Conservation (phyloP, 2,888 invertebrate species). For the Aleiodes testaceus region DNA sequence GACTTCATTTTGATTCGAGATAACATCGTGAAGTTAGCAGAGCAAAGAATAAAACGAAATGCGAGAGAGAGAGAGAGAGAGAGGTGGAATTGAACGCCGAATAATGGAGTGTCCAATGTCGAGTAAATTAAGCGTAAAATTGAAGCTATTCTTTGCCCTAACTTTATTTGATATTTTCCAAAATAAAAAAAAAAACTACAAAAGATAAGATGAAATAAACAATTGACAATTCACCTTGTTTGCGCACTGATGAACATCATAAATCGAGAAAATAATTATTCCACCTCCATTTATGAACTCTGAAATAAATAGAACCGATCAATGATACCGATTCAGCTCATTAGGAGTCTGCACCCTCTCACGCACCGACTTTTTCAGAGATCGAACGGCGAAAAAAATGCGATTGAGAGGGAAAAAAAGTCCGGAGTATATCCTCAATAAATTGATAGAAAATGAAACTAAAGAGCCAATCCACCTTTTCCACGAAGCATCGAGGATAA, state of each 20-base stretch:
- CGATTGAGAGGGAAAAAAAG: neutral
- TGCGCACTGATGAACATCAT: slow-evolving; percentile 8
- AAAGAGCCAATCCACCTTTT: slow-evolving; percentile 27
- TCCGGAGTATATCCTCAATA: neutral
- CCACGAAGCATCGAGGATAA: slow-evolving; percentile 37
- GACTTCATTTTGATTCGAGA: no score
- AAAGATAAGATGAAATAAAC: slow-evolving; percentile 17
- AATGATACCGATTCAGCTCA: slow-evolving; percentile 37
- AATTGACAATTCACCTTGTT: slow-evolving; percentile 13
- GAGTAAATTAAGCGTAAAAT: slow-evolving; percentile 54
- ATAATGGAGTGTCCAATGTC: slow-evolving; percentile 27
- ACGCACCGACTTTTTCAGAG: slow-evolving; percentile 16
- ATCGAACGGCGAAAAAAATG: neutral
- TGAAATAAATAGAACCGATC: slow-evolving; percentile 35
- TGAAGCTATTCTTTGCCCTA: slow-evolving; percentile 53
- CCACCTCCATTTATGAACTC: slow-evolving; percentile 29
- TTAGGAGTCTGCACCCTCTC: slow-evolving; percentile 31
- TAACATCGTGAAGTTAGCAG: no score
- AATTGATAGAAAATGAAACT: slow-evolving; percentile 26
- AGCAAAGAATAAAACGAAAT: no score
- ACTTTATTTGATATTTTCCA: slow-evolving; percentile 34
- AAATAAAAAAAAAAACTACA: neutral
- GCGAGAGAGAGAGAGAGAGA: no score
- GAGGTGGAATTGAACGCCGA: no score
- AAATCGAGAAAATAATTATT: slow-evolving; percentile 27